Evolutionary conservation across 23 tunicate species (phyloP), one percentile per base, ranked within the genome.

Genomic region (Halocynthia roretzi): DNA sequence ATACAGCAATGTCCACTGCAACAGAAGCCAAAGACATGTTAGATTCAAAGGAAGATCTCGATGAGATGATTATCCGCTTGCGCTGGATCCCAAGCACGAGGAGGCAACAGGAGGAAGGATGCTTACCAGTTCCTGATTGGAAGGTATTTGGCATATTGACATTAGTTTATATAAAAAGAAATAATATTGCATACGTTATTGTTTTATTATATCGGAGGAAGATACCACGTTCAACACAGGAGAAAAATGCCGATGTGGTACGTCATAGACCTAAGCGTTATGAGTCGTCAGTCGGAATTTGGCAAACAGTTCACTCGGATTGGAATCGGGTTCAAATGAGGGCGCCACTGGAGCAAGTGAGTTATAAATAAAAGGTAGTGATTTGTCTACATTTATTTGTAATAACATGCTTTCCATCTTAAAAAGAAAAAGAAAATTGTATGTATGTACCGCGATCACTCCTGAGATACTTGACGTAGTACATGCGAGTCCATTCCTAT

Each of bases 241-340:
- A 88, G 61, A 72, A 78, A 44, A 82, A 88, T 57, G 67, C 95
- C 8, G 95, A 88, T 61, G 66, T 88, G 83, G 95, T 88, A 10
- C 76, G 87, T 12, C 52, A 78, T 53, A 71, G 81, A 67, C 78
- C 86, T 6, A 82, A 83, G 48, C 56, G 84, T 14, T 67, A 74
- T 4, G 84, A 82, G 75, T 52, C 76, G 50, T 50, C 54, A 6
- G 80, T 69, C 11, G 66, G 81, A 10, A 81, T 61, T 65, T 83
- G 95, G 86, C 95, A 88, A 62, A 88, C 54, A 64, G 80, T 80
- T 15, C 70, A 80, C 12, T 44, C 68, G 53, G 76, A 84, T n/a
- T 88, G 95, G 95, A 69, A 88, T 51, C 50, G 80, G 67, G 69
- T 78, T 5, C 95, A 88, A 56, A 54, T 67, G 66, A 23, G 89